A percentile compares a stretch with the other conserved stretches of the same genome.
These are phyloP conservation scores for Ophthalmolycus amberensis DNA, from an alignment of 2,113 vertebrate genomes.

Conservation along the genomic window DNA sequence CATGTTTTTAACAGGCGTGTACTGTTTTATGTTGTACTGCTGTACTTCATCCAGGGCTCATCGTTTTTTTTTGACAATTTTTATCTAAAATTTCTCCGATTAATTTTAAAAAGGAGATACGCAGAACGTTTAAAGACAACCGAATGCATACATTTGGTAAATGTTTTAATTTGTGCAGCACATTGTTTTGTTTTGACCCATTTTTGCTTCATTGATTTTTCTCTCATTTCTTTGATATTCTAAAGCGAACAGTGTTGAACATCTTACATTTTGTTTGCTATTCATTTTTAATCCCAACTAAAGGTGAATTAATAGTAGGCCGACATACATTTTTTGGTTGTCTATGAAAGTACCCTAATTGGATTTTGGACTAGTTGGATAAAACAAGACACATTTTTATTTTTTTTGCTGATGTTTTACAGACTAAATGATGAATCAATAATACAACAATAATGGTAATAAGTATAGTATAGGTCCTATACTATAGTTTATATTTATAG, in stretches of 20 bases:
- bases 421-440: neutral
- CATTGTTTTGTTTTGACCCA: neutral
- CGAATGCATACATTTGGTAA: neutral
- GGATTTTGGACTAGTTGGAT: neutral
- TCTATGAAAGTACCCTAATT: neutral
- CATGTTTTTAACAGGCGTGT: slow-evolving; percentile 21
- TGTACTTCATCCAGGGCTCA: neutral
- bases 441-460: neutral
- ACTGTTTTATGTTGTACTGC: neutral
- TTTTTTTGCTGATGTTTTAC: neutral
- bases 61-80: neutral
- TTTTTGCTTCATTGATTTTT: slow-evolving; percentile 11
- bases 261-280: neutral
- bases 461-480: neutral
- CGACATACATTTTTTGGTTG: neutral
- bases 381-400: neutral
- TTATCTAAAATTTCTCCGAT: too few species aligned
- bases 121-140: neutral
- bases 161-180: neutral
- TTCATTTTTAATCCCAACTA: neutral
- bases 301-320: neutral
- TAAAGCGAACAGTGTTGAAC: neutral
- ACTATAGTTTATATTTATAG: neutral
- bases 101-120: neutral
- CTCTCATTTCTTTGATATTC: neutral